Evolutionary conservation across 2,113 vertebrate species (phyloP), one percentile per base, ranked within the genome.

Genomic region (Corythornis cristatus): DNA sequence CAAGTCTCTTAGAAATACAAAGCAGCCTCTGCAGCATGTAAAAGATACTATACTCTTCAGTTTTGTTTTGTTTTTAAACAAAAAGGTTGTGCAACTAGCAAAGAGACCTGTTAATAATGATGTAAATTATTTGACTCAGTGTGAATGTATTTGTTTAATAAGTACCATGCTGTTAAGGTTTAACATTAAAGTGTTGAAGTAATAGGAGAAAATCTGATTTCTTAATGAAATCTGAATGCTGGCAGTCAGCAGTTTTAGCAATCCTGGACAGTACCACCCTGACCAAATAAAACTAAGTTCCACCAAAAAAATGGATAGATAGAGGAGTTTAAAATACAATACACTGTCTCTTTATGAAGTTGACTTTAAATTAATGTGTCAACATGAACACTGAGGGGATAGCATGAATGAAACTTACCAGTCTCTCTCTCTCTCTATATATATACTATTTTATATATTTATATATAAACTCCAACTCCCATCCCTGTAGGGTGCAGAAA

Each of bases 141-240:
- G 86, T 73, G 84, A 94, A 93, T 58, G 82, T 94, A 81, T 90
- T 93, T 94, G 46, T 95, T 96, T 92, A 93, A 96, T 93, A 94
- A 67, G 66, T 89, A 65, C 33, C 91, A 82, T 43, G 86, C 72
- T 92, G 93, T 72, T 95, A 94, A 93, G 40, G 43, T 76, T 88
- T 89, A 94, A 80, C 51, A 91, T 64, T 83, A 54, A 94, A 84
- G 20, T 83, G 58, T 79, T 79, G 62, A 95, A 91, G 61, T 68
- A 89, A 76, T 18, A 90, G 43, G 51, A 81, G 56, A 90, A 94
- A 90, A 89, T 45, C 45, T 75, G 45, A 93, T 48, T 80, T 68
- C 56, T 87, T 77, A 95, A 92, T 85, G 61, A 86, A 86, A 79
- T 84, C 65, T 61, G 67, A 96, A 94, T 20, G 60, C 14, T 83